phyloP scores from a whole-genome alignment of 1,140 invertebrate genomes.

The Dreissena rostriformis region DNA sequence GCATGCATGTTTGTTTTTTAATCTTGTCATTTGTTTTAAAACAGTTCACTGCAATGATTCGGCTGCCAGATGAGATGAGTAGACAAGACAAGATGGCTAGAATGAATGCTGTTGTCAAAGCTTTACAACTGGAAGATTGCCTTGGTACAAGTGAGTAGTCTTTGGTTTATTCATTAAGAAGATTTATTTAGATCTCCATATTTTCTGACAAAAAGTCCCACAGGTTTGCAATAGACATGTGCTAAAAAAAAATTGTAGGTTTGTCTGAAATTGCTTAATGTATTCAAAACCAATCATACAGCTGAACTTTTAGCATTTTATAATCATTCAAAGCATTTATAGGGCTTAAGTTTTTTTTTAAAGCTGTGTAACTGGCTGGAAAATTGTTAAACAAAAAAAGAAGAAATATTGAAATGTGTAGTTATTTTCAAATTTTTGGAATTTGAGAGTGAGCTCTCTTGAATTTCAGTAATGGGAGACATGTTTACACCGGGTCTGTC shows the following conservation, averaged over 20 bases:
- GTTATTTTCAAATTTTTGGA: not conserved
- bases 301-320: not conserved
- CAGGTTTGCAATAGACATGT: too few species aligned
- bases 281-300: too few species aligned
- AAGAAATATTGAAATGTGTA: not conserved
- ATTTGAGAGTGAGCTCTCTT: not conserved
- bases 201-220: too few species aligned
- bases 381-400: not conserved
- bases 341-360: not conserved
- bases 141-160: slow-evolving; percentile 88
- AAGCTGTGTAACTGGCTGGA: not conserved
- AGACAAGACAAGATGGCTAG: slow-evolving; percentile 89
- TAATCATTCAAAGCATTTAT: not conserved
- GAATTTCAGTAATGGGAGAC: slow-evolving; percentile 88
- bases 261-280: too few species aligned
- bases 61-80: slow-evolving; percentile 89
- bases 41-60: slow-evolving; percentile 87
- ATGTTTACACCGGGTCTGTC: slow-evolving; percentile 90
- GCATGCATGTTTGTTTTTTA: not conserved
- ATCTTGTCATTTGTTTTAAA: slow-evolving; percentile 54
- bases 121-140: slow-evolving; percentile 89
- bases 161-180: not conserved
- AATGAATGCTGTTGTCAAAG: slow-evolving; percentile 91
- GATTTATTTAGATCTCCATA: too few species aligned
- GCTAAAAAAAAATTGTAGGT: too few species aligned